Evolutionary conservation across 2,113 vertebrate genomes (phyloP).

Genomic region (Oceanodroma tethys): DNA sequence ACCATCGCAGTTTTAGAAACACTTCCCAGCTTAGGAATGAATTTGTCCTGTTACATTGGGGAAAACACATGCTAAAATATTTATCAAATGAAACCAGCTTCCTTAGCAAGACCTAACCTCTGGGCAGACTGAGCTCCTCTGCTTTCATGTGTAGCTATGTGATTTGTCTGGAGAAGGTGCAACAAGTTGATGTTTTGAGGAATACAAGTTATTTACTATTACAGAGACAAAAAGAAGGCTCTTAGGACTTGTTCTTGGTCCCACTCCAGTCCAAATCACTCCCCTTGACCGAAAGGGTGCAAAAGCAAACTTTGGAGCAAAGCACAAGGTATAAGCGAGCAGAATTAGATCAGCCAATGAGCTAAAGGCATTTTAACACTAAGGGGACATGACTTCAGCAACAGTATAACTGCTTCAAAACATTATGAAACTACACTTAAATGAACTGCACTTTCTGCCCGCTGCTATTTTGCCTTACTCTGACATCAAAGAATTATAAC

Average conservation of each 20-base stretch:
- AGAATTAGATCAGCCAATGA: not conserved
- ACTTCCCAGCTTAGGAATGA: not conserved
- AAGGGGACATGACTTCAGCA: not conserved
- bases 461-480: not conserved
- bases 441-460: not conserved
- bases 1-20: not conserved
- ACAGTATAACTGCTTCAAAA: not conserved
- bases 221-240: not conserved
- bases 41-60: not conserved
- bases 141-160: not conserved
- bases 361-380: not conserved
- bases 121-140: not conserved
- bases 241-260: not conserved
- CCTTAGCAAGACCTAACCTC: not conserved
- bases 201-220: not conserved
- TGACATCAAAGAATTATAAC: not conserved
- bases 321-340: not conserved
- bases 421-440: not conserved
- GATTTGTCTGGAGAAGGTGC: not conserved
- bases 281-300: not conserved
- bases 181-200: not conserved
- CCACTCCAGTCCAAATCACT: not conserved
- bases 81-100: not conserved
- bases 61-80: not conserved
- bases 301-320: not conserved